Base-by-base conservation (phyloP, 2,888 invertebrate species). In the Alcis repandata region DNA sequence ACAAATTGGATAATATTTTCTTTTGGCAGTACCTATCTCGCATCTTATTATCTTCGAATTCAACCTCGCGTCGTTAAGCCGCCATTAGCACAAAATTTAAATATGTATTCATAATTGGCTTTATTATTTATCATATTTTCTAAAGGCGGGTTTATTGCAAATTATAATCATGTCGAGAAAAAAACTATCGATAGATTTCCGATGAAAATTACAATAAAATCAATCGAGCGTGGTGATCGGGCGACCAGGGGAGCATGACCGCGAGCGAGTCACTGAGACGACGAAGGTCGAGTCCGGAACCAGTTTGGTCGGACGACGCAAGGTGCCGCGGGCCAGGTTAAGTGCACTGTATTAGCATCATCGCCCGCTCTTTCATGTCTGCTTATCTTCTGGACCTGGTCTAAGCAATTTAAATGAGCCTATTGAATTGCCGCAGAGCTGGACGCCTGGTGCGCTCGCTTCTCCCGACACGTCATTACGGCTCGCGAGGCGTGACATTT, bases 311-410 rank as follows among this genome's bases (percentile, higher is more conserved):
- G 90, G 87, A 86, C 82, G 89, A 85, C 80, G 89, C 91, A 92
- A 92, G 91, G 92, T 92, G 92, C 90, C 87, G 85, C 79, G 78
- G 86, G 87, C 88, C 86, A 83, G 87, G 88, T 90, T 92, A 90
- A 91, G 89, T 90, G 89, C 90, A 86, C 86, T 88, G 86, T 87
- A 91, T 90, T 92, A 91, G 82, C 88, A 88, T 90, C 89, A 87
- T 88, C 91, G 89, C 83, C 84, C 84, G 89, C 90, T 90, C 91
- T 91, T 92, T 91, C 88, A 86, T 88, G 89, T 89, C 84, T 83
- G 82, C 89, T 91, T 91, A 91, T 91, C 91, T 87, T 81, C 82
- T 80, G 75, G 85, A 83, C 86, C 81, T 80, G 75, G 85, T 84
- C 86, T 86, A 86, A 85, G 78, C 85, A 77, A 85, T 89, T 86